phyloP scores from a whole-genome alignment of 2,888 invertebrate genomes.

The Lasioglossum malachurum region DNA sequence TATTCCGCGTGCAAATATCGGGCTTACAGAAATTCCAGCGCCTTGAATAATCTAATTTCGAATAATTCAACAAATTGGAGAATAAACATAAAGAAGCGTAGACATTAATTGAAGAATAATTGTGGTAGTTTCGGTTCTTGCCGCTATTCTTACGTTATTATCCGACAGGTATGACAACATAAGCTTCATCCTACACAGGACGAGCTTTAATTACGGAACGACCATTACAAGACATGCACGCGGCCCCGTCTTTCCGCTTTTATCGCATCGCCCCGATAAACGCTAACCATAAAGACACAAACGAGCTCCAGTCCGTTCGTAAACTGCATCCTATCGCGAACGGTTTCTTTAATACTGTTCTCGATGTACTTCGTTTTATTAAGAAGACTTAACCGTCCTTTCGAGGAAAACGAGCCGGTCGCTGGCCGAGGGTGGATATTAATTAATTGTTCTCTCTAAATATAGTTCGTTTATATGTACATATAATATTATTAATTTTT shows the following conservation, averaged over 20 bases:
- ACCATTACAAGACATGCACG: slow-evolving; percentile 22
- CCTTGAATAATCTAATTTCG: neutral
- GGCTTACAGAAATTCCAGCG: no score
- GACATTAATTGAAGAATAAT: neutral
- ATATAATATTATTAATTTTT: no score
- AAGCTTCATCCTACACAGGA: slow-evolving; percentile 7
- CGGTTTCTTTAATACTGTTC: slow-evolving; percentile 53
- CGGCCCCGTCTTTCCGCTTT: slow-evolving; percentile 42
- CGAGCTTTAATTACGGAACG: slow-evolving; percentile 54
- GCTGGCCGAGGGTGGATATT: neutral
- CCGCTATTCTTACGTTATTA: neutral
- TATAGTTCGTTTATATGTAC: neutral
- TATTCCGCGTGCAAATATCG: neutral
- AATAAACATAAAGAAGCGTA: neutral
- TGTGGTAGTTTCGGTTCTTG: no score
- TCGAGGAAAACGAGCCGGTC: neutral
- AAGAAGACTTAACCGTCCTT: slow-evolving; percentile 25
- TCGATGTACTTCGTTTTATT: slow-evolving; percentile 61
- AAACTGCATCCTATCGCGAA: slow-evolving; percentile 61
- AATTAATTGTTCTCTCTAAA: neutral
- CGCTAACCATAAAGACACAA: slow-evolving; percentile 45
- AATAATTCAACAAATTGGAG: neutral
- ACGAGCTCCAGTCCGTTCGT: slow-evolving; percentile 37
- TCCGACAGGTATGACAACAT: neutral
- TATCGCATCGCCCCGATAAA: slow-evolving; percentile 54